Base-by-base conservation (phyloP, 2,113 vertebrate genomes). In the Neolamprologus tretocephalus region DNA sequence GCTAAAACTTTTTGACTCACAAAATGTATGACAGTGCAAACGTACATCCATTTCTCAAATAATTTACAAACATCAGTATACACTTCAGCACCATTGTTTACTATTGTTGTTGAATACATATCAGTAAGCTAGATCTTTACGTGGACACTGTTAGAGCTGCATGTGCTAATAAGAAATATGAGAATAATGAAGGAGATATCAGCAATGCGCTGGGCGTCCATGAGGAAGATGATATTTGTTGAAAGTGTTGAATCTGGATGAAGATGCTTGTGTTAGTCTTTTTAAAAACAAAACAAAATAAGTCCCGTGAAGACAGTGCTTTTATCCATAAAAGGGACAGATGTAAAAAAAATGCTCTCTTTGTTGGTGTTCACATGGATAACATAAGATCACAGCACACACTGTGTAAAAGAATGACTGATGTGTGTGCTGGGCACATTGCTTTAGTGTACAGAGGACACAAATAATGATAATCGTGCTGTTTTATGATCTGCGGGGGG, bases 1-100 rank as follows among this genome's bases (percentile, higher is more conserved):
- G 93, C 79, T 51, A 94, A 95, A 95, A 96, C 90, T 92, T 93
- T 51, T 93, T 51, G 85, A 96, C 93, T 95, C 93, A 94, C 93
- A 93, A 93, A 94, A 94, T 79, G 86, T 91, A 94, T 95, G 93
- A 96, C 86, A 95, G 83, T 94, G 93, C 89, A 96, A 96, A 96
- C 81, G 35, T 94, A 95, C 94, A 96, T 95, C 93, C 95, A 95
- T 89, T 91, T 96, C 91, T 96, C 91, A 91, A 91, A 95, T 95
- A 93, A 95, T 95, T 94, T 96, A 97, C 96, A 97, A 95, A 96
- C 93, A 94, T 96, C 93, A 94, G 94, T 95, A 92, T 95, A 95
- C 94, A 96, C 89, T 90, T 97, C 93, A 97, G 97, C 97, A 97
- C 97, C 97, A 96, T 96, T 92, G 91, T 96, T 95, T 92, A 94